Evolutionary conservation across 2,113 vertebrate species (phyloP).

Genomic region (Macaca fascicularis): T2T-MFA8v1.1 NC_088376.1:179789001-179789500

Average conservation of each 20-base stretch:
- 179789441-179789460: background rate
- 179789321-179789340: background rate
- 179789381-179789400: background rate
- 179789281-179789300: background rate
- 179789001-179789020: background rate
- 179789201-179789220: conserved; percentile 4
- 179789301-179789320: background rate
- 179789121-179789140: background rate
- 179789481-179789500: background rate
- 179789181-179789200: background rate
- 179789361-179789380: background rate
- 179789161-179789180: background rate
- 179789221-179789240: background rate
- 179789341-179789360: background rate
- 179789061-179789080: background rate
- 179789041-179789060: background rate
- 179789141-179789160: background rate
- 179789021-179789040: background rate
- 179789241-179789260: background rate
- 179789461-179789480: background rate
- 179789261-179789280: background rate
- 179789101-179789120: background rate
- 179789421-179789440: background rate
- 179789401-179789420: background rate
- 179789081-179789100: background rate